Base-by-base conservation (phyloP, 2,797 vertebrate genomes). In the Selene dorsalis region DNA sequence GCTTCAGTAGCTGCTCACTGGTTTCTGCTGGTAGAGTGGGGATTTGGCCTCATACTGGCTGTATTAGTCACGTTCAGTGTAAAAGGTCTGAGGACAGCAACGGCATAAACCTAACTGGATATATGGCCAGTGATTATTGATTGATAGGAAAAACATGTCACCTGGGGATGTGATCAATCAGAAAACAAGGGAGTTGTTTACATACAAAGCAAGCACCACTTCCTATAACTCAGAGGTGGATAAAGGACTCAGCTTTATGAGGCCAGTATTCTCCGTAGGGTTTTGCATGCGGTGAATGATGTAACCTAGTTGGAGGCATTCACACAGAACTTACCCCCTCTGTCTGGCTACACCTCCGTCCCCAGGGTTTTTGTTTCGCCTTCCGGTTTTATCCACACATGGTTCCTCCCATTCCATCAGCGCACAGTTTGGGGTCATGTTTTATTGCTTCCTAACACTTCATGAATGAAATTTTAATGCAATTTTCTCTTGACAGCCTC, bases 1-100 rank as follows among this genome's bases (percentile, higher is more conserved):
- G 74, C 63, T 74, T 77, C 64, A 79, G 75, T 56, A 28, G 62
- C 43, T 69, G 59, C 74, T 73, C 63, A 79, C 62, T 76, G 47
- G 14, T 71, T 76, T 53, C 32, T 58, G 9, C 72, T 64, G 43
- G 32, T 35, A 30, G 64, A 83, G 53, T 57, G 62, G 43, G n/a
- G 43, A 50, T 75, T 77, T 76, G 47, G 68, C 28, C 41, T 66
- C 32, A 64, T 17, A 2, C 55, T 53, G 57, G 56, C 53, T 76
- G 67, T 80, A 77, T 58, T 65, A 67, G 47, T 62, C 35, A 50
- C 4, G n/a, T 69, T 69, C 73, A 71, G 77, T 50, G 47, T 73
- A 52, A 13, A 73, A 59, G 56, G 58, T 69, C 50, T 72, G 32
- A 69, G 35, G 4, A 62, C 64, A 35, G 61, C 59, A 56, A 35